These are phyloP conservation scores for Athalia cordata DNA, from an alignment of 2,888 invertebrate species.

Conservation along the genomic window DNA sequence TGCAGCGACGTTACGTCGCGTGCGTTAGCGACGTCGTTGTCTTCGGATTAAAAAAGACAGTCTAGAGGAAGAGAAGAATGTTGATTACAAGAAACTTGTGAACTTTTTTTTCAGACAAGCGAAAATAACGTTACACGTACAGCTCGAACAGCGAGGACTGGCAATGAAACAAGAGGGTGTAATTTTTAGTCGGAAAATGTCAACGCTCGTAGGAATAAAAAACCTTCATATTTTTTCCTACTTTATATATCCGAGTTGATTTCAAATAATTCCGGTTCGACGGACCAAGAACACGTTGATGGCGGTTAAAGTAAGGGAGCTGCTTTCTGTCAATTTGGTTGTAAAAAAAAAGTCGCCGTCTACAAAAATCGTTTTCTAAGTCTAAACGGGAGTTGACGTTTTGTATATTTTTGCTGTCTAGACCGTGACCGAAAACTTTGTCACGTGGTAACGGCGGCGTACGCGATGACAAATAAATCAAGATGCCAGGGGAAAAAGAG, in stretches of 20 bases:
- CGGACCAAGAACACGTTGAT: too few relatives aligned
- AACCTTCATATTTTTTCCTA: background rate
- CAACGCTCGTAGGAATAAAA: too few relatives aligned
- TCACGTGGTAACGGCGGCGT: background rate
- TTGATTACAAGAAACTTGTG: conserved; percentile 27
- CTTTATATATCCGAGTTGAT: background rate
- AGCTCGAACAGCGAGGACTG: background rate
- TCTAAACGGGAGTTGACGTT: conserved; percentile 30
- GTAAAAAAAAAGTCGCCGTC: background rate
- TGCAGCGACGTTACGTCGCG: too few relatives aligned
- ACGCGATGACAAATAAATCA: conserved; percentile 31
- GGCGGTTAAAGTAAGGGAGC: background rate
- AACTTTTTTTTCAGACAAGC: conserved; percentile 19
- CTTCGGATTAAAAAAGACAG: background rate
- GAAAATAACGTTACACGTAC: conserved; percentile 19
- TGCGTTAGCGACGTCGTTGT: too few relatives aligned
- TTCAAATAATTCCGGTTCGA: background rate
- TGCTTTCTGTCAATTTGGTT: conserved; percentile 3
- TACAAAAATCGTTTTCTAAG: conserved; percentile 8
- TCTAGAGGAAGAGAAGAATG: conserved; percentile 13
- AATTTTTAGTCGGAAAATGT: background rate
- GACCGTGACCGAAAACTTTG: background rate
- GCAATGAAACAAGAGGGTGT: background rate
- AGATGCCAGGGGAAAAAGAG: background rate
- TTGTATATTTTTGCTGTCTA: conserved; percentile 32